Evolutionary conservation across 2,113 vertebrate genomes (phyloP), one percentile per base, ranked within the genome.

Genomic region (Fulmarus glacialis): DNA sequence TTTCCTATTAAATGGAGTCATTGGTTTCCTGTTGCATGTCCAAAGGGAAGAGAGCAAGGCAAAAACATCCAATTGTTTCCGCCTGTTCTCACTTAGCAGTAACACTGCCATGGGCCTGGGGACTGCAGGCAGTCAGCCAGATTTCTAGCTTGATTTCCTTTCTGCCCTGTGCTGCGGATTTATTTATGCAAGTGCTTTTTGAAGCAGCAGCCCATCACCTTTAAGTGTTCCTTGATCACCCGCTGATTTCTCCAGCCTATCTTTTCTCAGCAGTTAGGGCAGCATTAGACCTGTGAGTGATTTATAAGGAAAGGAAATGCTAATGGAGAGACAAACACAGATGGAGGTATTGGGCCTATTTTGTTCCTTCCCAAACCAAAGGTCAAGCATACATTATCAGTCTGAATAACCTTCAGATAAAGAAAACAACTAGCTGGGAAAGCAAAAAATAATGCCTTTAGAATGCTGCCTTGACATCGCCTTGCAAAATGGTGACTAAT

Each of bases 101-200:
- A 75, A 18, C 50, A 14, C 56, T 53, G 22, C n/a, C 0, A 0
- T 42, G 32, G 50, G 47, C 45, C 36, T 40, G 22, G 67, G 59
- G 22, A 82, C 38, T 15, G 16, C 66, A 94, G 66, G 82, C 82
- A 95, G 74, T 2, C 70, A 66, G 96, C 11, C 73, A 91, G 78
- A 75, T 82, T 92, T 83, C 11, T 27, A 77, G 55, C 58, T 89
- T 90, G 58, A 68, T 92, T 97, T 93, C 59, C 78, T 62, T 94
- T 80, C 71, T 90, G 92, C 79, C 62, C 29, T 73, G 26, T 73
- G 50, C 74, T 80, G n/a, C 58, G 92, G 62, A 93, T 88, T 93
- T 97, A 94, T 94, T 97, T 92, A 96, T 93, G 90, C 74, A 95
- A 92, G 67, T 86, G 74, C 38, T 80, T 93, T 96, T 48, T 90